Evolutionary conservation across 2,113 vertebrate genomes (phyloP), one percentile per base, ranked within the genome.

Genomic region (Melanostigma gelatinosum): DNA sequence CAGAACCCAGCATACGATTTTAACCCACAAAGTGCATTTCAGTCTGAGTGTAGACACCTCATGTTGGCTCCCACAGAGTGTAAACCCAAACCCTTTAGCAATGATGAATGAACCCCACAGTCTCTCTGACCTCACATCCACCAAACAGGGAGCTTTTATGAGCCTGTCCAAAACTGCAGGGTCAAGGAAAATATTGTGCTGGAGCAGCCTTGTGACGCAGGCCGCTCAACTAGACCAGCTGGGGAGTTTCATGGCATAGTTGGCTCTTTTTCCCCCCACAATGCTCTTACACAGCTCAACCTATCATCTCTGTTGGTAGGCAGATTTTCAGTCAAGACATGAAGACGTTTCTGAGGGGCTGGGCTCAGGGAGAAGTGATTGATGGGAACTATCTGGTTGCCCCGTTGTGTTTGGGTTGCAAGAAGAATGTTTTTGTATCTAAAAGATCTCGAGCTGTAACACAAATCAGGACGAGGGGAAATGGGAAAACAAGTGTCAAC

Each of bases 131-230:
- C 63, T 79, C 83, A 83, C 77, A 27, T 27, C 52, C 69, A 67
- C 65, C 42, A 85, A 82, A 91, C 86, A 90, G 91, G 72, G 78
- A 76, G 40, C 75, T 79, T 79, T 86, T 88, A 73, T 65, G 60
- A 58, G 34, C 50, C 52, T 2, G 42, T 60, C 22, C 44, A 64
- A 48, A 91, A 91, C 72, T 80, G 80, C 80, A 57, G 81, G 79
- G 57, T 82, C 52, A 86, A 86, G 90, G 90, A 89, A 92, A 94
- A 92, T 89, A 88, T 91, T 80, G 65, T 63, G 84, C 87, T 79
- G 58, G 13, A 79, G 75, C 13, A 18, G 80, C 80, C 52, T 32
- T n/a, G 85, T 85, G 82, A 86, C 64, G 55, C 66, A 83, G 65
- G 62, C 24, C 8, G 4, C 54, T 69, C 67, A 48, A 40, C 50